Evolutionary conservation across 1,140 invertebrate species (phyloP).

Genomic region (Drosophila carrolli): DNA sequence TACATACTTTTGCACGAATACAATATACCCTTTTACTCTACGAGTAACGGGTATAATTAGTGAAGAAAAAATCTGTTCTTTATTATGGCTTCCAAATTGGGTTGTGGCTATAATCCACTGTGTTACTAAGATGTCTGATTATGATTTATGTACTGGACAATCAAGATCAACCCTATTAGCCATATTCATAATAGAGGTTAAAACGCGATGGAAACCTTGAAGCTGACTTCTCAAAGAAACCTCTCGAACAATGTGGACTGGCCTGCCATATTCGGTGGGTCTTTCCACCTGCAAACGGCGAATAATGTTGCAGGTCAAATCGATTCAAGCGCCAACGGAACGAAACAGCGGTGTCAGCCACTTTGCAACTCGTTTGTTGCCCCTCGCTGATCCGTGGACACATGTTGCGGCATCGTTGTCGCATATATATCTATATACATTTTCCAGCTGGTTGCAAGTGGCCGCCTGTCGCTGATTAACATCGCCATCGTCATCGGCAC

Average conservation of each 20-base stretch:
- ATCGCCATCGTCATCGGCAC: slow-evolving; percentile 67
- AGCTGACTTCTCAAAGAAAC: background rate
- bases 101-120: background rate
- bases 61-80: background rate
- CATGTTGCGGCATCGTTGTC: slow-evolving; percentile 49
- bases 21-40: no score
- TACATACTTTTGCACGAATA: no score
- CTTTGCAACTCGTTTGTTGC: slow-evolving; percentile 30
- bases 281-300: slow-evolving; percentile 25
- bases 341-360: slow-evolving; percentile 27
- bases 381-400: slow-evolving; percentile 40
- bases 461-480: slow-evolving; percentile 66
- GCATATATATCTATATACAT: slow-evolving; percentile 4
- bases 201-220: slow-evolving; percentile 3
- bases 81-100: background rate
- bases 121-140: background rate
- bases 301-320: slow-evolving; percentile 53
- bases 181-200: slow-evolving; percentile 2
- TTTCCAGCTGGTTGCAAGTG: slow-evolving; percentile 43
- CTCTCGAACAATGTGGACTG: slow-evolving; percentile 8
- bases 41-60: no score
- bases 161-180: slow-evolving; percentile 18
- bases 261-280: slow-evolving; percentile 6
- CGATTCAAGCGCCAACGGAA: slow-evolving; percentile 46
- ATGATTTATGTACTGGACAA: slow-evolving; percentile 9